Evolutionary conservation across 2,113 vertebrate genomes (phyloP).

Genomic region (Cryptotis parvus): DNA sequence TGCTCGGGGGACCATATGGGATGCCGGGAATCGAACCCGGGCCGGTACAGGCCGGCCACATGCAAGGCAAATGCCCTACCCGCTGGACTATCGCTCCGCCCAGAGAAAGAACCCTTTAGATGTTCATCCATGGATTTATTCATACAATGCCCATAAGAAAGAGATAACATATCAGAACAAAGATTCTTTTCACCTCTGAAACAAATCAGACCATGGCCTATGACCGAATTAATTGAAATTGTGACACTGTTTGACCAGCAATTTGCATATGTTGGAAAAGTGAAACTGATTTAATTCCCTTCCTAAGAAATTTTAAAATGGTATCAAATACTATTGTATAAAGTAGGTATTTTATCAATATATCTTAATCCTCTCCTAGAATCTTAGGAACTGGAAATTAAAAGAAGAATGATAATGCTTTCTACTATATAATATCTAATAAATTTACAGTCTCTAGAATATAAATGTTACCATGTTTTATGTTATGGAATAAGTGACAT

Average conservation of each 20-base stretch:
- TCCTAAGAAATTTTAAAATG: conserved; percentile 25
- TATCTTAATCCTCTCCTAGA: background rate
- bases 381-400: background rate
- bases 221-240: background rate
- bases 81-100: no score
- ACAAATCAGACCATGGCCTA: background rate
- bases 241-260: background rate
- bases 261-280: background rate
- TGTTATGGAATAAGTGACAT: background rate
- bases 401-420: background rate
- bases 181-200: background rate
- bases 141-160: background rate
- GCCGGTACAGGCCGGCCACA: no score
- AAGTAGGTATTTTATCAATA: background rate
- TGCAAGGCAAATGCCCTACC: no score
- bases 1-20: no score
- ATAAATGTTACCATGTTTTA: background rate
- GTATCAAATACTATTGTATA: background rate
- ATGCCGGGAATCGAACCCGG: no score
- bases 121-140: background rate
- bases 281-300: background rate
- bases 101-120: background rate
- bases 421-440: conserved; percentile 12
- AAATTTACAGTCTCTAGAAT: background rate
- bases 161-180: background rate